Conservation (phyloP, 2,888 invertebrate genomes). For the Doris montereyensis region DNA sequence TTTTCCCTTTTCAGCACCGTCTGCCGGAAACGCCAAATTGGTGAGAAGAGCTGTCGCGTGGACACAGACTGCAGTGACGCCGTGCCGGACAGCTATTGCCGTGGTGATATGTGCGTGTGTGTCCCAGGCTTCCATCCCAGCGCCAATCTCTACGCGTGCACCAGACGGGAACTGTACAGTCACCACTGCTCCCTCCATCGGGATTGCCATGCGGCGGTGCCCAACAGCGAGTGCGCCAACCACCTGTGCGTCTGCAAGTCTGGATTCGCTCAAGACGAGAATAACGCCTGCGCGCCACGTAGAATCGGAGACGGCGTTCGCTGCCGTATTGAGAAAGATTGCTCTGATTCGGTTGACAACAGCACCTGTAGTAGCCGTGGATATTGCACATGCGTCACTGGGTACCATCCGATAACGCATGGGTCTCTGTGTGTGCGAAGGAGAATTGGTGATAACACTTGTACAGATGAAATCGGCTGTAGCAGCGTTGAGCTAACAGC, state of each 20-base stretch:
- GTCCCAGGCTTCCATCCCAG: background rate
- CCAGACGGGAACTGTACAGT: background rate
- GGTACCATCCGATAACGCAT: constrained; percentile 13
- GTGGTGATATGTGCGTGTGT: background rate
- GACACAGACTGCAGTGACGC: constrained; percentile 33
- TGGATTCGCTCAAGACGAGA: constrained; percentile 16
- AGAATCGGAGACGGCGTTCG: constrained; percentile 11
- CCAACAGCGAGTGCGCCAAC: constrained; percentile 49
- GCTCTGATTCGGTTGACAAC: too few species aligned
- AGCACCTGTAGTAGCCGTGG: background rate
- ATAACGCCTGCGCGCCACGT: constrained; percentile 1
- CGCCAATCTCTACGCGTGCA: constrained; percentile 16
- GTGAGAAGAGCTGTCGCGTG: constrained; percentile 32
- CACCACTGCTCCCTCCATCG: background rate
- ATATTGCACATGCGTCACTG: constrained; percentile 34
- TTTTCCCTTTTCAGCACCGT: too few species aligned
- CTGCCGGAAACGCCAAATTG: background rate
- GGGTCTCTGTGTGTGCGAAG: constrained; percentile 21
- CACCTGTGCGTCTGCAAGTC: constrained; percentile 30
- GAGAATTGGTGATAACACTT: too few species aligned
- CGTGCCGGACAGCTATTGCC: constrained; percentile 30
- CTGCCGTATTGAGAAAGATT: too few species aligned
- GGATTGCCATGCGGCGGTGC: constrained; percentile 42
- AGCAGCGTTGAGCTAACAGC: too few species aligned
- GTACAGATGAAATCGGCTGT: too few species aligned